These are phyloP conservation scores for Otocyon megalotis DNA, from an alignment of 2,113 vertebrate genomes.

Conservation along the genomic window DNA sequence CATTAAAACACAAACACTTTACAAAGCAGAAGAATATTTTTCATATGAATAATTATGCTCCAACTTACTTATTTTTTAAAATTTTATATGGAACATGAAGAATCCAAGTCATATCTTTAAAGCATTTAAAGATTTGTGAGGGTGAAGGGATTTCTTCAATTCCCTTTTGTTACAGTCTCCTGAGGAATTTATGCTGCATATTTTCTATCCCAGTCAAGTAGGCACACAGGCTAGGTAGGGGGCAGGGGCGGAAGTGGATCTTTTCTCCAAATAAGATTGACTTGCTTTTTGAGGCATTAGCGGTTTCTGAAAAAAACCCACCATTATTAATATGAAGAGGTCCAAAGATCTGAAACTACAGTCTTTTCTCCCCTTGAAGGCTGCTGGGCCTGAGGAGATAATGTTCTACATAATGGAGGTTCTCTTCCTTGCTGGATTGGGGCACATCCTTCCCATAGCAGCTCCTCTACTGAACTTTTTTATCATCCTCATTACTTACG, in stretches of 20 bases:
- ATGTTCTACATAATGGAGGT: too few relatives aligned
- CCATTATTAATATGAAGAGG: not conserved
- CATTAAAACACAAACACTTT: not conserved
- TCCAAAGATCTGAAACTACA: not conserved
- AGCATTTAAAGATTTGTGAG: not conserved
- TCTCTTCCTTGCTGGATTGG: not conserved
- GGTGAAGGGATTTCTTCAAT: not conserved
- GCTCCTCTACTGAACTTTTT: not conserved
- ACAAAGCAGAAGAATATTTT: slow-evolving; percentile 40
- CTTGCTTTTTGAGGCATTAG: not conserved
- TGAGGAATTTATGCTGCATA: not conserved
- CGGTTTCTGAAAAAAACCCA: not conserved
- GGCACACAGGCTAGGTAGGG: accelerated
- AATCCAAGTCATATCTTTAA: not conserved
- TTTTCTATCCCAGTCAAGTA: not conserved
- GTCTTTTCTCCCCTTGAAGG: not conserved
- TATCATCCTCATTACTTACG: slow-evolving; percentile 27
- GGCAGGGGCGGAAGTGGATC: accelerated
- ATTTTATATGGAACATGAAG: not conserved
- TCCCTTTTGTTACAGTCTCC: not conserved
- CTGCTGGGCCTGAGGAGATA: not conserved
- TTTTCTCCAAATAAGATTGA: not conserved
- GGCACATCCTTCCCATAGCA: not conserved
- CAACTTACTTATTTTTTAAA: not conserved
- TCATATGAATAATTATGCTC: not conserved